phyloP scores from a whole-genome alignment of 2,888 invertebrate species.

The Lepetodrilus schrolli region DNA sequence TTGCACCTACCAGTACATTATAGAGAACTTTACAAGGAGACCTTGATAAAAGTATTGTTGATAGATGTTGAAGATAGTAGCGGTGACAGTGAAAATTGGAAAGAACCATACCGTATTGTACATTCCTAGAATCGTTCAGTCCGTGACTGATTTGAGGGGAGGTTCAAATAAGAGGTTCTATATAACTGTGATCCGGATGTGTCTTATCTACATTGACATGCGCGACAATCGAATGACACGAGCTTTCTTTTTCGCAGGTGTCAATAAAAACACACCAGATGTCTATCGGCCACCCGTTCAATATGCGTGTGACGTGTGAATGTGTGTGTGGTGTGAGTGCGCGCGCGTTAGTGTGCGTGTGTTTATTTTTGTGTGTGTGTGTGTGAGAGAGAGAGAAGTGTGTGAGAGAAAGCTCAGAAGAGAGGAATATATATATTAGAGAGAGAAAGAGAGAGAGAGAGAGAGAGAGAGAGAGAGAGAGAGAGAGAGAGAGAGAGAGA shows the following conservation, averaged over 20 bases:
- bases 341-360: no score
- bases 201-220: conserved; percentile 1
- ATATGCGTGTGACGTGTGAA: no score
- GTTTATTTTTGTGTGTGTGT: no score
- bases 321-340: no score
- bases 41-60: neutral
- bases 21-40: neutral
- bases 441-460: no score
- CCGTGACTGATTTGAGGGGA: conserved; percentile 2
- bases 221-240: neutral
- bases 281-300: no score
- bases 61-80: neutral
- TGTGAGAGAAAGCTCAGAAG: no score
- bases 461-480: no score
- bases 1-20: neutral
- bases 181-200: neutral
- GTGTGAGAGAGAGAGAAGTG: no score
- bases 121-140: neutral
- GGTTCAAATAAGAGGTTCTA: neutral
- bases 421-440: no score
- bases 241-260: neutral
- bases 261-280: neutral
- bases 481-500: no score
- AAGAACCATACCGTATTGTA: neutral
- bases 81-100: neutral